Conservation (phyloP, 2,888 invertebrate genomes). For the Galeruca laticollis region DNA sequence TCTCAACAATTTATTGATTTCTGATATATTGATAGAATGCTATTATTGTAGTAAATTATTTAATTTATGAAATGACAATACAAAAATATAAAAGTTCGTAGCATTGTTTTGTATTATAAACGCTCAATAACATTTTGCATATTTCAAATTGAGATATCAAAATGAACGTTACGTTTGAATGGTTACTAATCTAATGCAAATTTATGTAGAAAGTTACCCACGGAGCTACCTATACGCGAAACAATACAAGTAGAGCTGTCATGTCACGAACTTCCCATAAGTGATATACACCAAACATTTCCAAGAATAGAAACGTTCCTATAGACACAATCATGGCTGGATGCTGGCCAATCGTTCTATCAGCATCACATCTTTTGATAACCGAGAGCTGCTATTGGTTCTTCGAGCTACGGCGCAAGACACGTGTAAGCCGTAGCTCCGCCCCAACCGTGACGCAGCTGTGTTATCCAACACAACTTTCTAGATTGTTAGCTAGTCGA, state of each 20-base stretch:
- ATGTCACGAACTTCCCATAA: slow-evolving; percentile 64
- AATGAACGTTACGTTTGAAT: neutral
- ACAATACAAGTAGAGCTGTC: slow-evolving; percentile 64
- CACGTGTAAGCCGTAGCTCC: slow-evolving; percentile 55
- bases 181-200: slow-evolving; percentile 18
- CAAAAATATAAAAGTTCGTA: no score
- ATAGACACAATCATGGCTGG: slow-evolving; percentile 65
- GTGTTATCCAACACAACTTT: slow-evolving; percentile 17
- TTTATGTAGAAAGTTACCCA: slow-evolving; percentile 22
- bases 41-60: no score
- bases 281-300: slow-evolving; percentile 64
- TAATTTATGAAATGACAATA: no score
- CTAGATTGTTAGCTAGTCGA: slow-evolving; percentile 25
- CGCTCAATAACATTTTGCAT: no score
- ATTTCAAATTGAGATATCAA: no score
- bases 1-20: no score
- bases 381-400: slow-evolving; percentile 58
- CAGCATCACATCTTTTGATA: slow-evolving; percentile 63
- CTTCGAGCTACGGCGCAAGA: slow-evolving; percentile 57
- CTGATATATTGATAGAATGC: no score
- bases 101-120: no score
- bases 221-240: slow-evolving; percentile 57
- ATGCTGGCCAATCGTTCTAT: slow-evolving; percentile 64
- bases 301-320: slow-evolving; percentile 65
- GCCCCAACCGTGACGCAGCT: slow-evolving; percentile 49